phyloP scores from a whole-genome alignment of 2,113 vertebrate species.

The Micronycteris hirsuta region DNA sequence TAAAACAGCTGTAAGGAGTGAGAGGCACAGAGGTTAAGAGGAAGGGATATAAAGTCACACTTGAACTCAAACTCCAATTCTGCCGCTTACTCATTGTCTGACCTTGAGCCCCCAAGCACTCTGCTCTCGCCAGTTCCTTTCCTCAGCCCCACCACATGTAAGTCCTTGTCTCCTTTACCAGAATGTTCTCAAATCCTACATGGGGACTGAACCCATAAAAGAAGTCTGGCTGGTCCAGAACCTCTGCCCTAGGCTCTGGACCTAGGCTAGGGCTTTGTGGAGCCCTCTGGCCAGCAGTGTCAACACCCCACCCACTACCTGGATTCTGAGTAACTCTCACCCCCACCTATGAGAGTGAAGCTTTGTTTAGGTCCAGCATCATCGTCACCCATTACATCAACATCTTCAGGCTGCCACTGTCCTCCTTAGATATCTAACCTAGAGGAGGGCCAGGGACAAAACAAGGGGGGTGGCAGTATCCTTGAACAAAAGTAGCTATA shows the following conservation, averaged over 20 bases:
- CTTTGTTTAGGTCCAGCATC: neutral
- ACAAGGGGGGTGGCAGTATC: slow-evolving; percentile 32
- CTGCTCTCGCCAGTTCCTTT: neutral
- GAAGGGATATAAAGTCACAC: neutral
- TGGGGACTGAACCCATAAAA: neutral
- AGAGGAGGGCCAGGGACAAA: slow-evolving; percentile 43
- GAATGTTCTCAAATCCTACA: neutral
- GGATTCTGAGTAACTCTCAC: neutral
- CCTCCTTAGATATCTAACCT: slow-evolving; percentile 22
- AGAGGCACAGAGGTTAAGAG: neutral
- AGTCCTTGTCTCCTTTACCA: neutral
- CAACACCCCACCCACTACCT: neutral
- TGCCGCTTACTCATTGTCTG: neutral
- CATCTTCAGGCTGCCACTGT: neutral
- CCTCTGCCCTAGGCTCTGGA: neutral
- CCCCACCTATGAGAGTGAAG: neutral
- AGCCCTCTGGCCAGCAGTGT: neutral
- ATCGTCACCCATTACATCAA: neutral
- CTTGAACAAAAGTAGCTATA: slow-evolving; percentile 62
- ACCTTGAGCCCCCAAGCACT: neutral
- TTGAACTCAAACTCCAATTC: neutral
- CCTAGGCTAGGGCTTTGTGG: neutral
- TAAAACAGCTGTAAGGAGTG: neutral
- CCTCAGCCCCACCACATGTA: neutral
- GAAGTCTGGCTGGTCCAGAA: neutral